These are phyloP conservation scores for Cyrtonyx montezumae DNA, from an alignment of 2,113 vertebrate genomes.

Conservation along the genomic window DNA sequence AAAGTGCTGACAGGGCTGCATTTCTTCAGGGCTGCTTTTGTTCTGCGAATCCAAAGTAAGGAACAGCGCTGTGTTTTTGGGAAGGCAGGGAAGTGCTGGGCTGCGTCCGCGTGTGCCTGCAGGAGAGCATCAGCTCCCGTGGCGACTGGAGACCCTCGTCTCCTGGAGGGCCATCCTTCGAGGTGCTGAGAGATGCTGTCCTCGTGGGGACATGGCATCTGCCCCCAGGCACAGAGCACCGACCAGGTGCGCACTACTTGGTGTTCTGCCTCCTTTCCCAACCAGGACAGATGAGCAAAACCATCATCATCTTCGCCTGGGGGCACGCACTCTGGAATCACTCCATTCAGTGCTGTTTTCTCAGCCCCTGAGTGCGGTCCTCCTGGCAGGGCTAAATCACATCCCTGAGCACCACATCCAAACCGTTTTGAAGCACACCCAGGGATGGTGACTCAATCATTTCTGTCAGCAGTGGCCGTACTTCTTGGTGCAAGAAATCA, in stretches of 20 bases:
- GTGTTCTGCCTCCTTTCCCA: neutral
- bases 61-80: accelerated
- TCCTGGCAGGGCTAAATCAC: neutral
- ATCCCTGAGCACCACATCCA: no score
- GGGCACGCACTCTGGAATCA: neutral
- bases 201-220: neutral
- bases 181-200: neutral
- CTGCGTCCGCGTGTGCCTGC: accelerated
- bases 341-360: neutral
- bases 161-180: neutral
- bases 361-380: neutral
- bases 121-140: neutral
- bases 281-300: neutral
- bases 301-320: neutral
- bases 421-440: no score
- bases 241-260: neutral
- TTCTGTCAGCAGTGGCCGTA: no score
- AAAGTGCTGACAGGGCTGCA: neutral
- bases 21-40: neutral
- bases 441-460: no score
- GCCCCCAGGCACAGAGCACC: accelerated
- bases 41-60: neutral
- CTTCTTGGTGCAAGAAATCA: neutral
- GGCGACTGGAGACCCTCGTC: neutral
- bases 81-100: neutral